Evolutionary conservation across 2,113 vertebrate genomes (phyloP), one percentile per base, ranked within the genome.

Genomic region (Acrocephalus arundinaceus): DNA sequence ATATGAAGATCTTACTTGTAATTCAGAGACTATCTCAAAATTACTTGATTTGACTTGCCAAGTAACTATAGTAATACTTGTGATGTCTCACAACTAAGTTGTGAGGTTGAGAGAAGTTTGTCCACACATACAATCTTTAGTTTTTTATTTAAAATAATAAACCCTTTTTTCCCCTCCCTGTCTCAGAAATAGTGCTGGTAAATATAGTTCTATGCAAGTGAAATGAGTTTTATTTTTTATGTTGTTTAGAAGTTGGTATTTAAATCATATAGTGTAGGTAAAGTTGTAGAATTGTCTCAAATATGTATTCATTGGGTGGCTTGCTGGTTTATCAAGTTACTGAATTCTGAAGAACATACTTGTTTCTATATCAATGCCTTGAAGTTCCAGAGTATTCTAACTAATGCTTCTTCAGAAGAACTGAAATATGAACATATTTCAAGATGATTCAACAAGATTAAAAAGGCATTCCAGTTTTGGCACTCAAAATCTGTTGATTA

Each of bases 101-200:
- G 7, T 72, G 31, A 51, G 5, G 5, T 46, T 90, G 61, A 52
- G 39, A 71, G 45, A 39, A 48, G 14, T 70, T 62, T 68, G 20
- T 72, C 31, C 6, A 2, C 0, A 0, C 5, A 22, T 67, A 15
- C 4, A 41, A 4, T 72, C 7, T 79, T 78, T 20, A 70, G 13
- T 28, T 48, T 59, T 55, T 61, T 33, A 4, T 70, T 85, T 65
- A 27, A 70, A 77, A 33, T 85, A 63, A 16, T 20, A 49, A 87
- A 7, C 5, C 4, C 4, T 61, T 67, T 52, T 25, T 65, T 37
- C 15, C 13, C 11, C 8, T 62, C 8, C 11, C 51, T 25, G 2
- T 80, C 9, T 15, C 10, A 58, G 59, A 73, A 73, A 7, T 43
- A 15, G 9, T 62, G 19, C 39, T 81, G 18, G 22, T 11, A 73